phyloP scores from a whole-genome alignment of 2,113 vertebrate species.

The Meleagris gallopavo region DNA sequence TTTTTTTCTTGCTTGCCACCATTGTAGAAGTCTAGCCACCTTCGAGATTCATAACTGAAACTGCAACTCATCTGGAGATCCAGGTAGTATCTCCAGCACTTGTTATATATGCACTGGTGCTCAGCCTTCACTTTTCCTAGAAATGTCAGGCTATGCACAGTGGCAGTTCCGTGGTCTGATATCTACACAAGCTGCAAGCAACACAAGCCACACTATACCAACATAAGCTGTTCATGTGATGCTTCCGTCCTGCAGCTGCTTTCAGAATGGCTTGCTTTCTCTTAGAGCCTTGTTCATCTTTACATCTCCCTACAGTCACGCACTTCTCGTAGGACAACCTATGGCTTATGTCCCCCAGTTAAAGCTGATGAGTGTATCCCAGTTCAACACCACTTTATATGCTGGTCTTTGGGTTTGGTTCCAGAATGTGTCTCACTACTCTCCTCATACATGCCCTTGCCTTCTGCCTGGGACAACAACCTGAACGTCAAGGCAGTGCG shows the following conservation, averaged over 20 bases:
- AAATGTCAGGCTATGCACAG: background rate
- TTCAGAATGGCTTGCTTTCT: background rate
- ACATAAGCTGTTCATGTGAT: background rate
- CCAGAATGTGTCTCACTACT: background rate
- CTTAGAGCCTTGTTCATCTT: background rate
- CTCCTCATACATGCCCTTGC: background rate
- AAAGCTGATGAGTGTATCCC: rapidly evolving
- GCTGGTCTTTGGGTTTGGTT: background rate
- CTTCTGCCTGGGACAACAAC: background rate
- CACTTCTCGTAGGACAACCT: background rate
- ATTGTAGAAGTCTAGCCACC: background rate
- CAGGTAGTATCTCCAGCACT: background rate
- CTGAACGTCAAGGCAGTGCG: background rate
- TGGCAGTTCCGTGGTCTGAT: background rate
- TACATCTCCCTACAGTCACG: background rate
- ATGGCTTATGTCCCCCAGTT: background rate
- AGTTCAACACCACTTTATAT: background rate
- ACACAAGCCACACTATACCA: background rate
- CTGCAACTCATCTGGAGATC: background rate
- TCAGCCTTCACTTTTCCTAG: background rate
- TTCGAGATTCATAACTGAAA: background rate
- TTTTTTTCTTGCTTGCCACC: background rate
- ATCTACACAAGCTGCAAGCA: background rate
- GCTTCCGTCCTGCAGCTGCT: background rate
- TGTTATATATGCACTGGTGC: background rate